phyloP scores from a whole-genome alignment of 2,797 vertebrate genomes.

The Syncerus caffer region DNA sequence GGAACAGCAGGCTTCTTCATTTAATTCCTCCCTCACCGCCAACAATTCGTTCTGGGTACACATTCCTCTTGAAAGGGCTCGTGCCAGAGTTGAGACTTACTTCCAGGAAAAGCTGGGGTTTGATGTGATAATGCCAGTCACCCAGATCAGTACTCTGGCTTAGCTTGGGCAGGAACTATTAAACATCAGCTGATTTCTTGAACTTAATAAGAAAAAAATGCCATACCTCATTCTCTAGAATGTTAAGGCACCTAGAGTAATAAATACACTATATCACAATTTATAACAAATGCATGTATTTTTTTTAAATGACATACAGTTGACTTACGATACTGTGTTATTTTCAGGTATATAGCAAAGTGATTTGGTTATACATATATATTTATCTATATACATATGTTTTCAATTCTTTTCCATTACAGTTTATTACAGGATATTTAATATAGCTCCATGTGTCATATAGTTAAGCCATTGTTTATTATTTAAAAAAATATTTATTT shows the following conservation, averaged over 20 bases:
- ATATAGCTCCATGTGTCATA: not conserved
- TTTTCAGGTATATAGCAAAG: not conserved
- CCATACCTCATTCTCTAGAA: not conserved
- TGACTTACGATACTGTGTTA: not conserved
- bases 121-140: rapidly evolving
- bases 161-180: not conserved
- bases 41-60: not conserved
- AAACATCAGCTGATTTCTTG: not conserved
- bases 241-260: not conserved
- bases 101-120: not conserved
- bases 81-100: not conserved
- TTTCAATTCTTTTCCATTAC: not conserved
- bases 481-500: not conserved
- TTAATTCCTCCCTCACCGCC: not conserved
- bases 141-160: not conserved
- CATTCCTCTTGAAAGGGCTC: not conserved
- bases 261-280: not conserved
- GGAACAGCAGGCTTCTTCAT: not conserved
- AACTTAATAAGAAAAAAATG: not conserved
- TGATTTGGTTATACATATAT: rapidly evolving
- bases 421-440: not conserved
- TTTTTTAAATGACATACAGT: not conserved
- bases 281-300: not conserved
- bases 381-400: not conserved
- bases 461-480: not conserved